Evolutionary conservation across 2,888 invertebrate species (phyloP), one percentile per base, ranked within the genome.

Genomic region (Timema cristinae): DNA sequence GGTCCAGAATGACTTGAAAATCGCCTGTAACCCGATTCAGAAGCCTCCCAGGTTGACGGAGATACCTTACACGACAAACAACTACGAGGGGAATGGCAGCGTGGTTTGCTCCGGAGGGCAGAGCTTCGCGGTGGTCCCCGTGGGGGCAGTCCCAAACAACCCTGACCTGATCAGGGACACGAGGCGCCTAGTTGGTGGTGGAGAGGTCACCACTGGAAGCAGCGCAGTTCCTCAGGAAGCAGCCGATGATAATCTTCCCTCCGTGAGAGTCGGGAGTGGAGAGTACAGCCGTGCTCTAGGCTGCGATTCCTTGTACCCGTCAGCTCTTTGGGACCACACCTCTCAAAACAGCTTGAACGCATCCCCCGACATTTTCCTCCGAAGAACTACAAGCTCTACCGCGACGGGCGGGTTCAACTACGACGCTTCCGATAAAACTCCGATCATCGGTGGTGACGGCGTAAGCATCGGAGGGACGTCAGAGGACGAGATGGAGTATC

Each of bases 131-230:
- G 69, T 51, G 32, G 32, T 71, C 6, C 50, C 70, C 9, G 66
- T 49, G 91, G 51, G 89, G 91, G 59, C 89, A 90, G 56, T 88
- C 50, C 85, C 75, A 77, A 93, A 94, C 78, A 93, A 94, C 81
- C 94, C 94, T 5, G 94, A 94, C 81, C 85, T 94, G 75, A 94
- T 94, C 79, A 92, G 92, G 79, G 94, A 94, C 79, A 93, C 93
- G 6, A 87, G 90, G 80, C 86, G 89, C 67, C 87, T 88, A 73
- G 90, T 88, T 74, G 85, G 85, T 73, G 84, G 83, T 16, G 86
- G 86, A 73, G 81, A 84, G 69, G 79, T 81, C 0, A 81, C 82
- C 6, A 13, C 67, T 7, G 52, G 47, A 50, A 32, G 16, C 9
- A 16, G 50, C 1, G 68, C 52, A 32, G 51, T 49, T 7, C 51